Percentiles rank a stretch among this genome's conserved stretches.
phyloP scores from a whole-genome alignment of 2,797 vertebrate genomes.

The Pagetopsis macropterus region DNA sequence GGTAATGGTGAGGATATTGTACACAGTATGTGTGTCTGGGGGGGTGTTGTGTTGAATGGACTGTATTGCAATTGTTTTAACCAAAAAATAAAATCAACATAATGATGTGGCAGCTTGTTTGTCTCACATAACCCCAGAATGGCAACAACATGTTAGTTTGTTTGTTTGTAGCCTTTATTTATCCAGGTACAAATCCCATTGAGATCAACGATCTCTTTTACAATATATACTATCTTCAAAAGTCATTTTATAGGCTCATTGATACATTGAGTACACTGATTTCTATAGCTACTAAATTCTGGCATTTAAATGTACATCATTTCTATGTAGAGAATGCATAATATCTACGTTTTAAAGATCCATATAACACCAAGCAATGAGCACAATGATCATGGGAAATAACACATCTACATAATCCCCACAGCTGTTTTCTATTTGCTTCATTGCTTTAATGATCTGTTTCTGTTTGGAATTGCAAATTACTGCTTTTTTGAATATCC shows the following conservation, averaged over 20 bases:
- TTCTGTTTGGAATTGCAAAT: slow-evolving; percentile 14
- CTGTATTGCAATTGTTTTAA: slow-evolving; percentile 28
- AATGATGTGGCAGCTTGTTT: slow-evolving; percentile 27
- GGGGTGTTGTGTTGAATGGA: slow-evolving; percentile 5
- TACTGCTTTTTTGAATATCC: neutral
- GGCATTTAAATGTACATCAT: neutral
- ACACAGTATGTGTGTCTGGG: neutral
- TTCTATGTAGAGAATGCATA: neutral
- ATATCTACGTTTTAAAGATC: neutral
- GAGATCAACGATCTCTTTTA: too few species aligned
- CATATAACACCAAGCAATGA: slow-evolving; percentile 4
- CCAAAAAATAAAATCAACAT: slow-evolving; percentile 35
- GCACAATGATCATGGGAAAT: slow-evolving; percentile 11
- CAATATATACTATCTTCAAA: slow-evolving; percentile 1
- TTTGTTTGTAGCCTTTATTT: too few species aligned
- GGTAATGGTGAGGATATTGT: slow-evolving; percentile 3
- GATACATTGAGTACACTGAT: neutral
- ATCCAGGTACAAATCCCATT: too few species aligned
- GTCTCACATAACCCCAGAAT: slow-evolving; percentile 6
- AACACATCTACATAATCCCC: slow-evolving; percentile 41
- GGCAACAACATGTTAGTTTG: slow-evolving; percentile 7
- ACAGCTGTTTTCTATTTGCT: slow-evolving; percentile 8
- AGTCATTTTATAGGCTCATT: slow-evolving; percentile 27
- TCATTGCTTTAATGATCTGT: slow-evolving; percentile 21
- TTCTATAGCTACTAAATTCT: slow-evolving; percentile 9